Conservation (phyloP, 1,140 invertebrate species). For the Eumaeus atala region DNA sequence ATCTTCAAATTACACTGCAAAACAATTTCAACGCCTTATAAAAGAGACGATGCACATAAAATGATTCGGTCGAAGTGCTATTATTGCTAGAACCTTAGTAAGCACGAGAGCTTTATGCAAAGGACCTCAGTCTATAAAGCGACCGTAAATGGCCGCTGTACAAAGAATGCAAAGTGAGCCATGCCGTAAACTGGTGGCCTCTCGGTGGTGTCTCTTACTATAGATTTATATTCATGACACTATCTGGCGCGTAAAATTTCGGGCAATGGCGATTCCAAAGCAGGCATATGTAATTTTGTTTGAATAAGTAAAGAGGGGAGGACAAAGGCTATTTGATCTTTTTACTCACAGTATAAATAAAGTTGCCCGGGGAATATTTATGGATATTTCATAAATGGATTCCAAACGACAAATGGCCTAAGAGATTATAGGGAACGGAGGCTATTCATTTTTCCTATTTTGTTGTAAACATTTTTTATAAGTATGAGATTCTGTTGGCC, state of each 20-base stretch:
- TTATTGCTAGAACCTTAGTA: constrained; percentile 15
- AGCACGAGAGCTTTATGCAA: constrained; percentile 56
- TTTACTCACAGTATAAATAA: constrained; percentile 61
- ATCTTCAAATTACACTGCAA: neutral
- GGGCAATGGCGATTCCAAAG: constrained; percentile 67
- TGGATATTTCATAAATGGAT: constrained; percentile 64
- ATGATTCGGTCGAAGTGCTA: constrained; percentile 12
- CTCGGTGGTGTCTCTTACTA: constrained; percentile 66
- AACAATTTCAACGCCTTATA: neutral
- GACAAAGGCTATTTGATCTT: constrained; percentile 71
- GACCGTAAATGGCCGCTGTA: constrained; percentile 61
- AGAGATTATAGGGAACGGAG: constrained; percentile 44
- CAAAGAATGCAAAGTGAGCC: constrained; percentile 72
- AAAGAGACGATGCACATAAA: constrained; percentile 8
- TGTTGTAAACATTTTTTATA: too few relatives aligned
- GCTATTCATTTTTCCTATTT: constrained; percentile 17
- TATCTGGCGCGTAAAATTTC: constrained; percentile 71
- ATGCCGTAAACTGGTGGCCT: constrained; percentile 64
- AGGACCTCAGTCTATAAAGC: constrained; percentile 66
- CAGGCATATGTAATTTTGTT: constrained; percentile 73
- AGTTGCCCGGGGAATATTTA: constrained; percentile 51
- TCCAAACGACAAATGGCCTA: constrained; percentile 41
- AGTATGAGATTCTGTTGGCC: too few relatives aligned
- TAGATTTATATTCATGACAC: constrained; percentile 74
- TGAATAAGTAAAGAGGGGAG: constrained; percentile 71